Evolutionary conservation across 1,140 invertebrate genomes (phyloP).

Genomic region (Rhagoletis zephyria): DNA sequence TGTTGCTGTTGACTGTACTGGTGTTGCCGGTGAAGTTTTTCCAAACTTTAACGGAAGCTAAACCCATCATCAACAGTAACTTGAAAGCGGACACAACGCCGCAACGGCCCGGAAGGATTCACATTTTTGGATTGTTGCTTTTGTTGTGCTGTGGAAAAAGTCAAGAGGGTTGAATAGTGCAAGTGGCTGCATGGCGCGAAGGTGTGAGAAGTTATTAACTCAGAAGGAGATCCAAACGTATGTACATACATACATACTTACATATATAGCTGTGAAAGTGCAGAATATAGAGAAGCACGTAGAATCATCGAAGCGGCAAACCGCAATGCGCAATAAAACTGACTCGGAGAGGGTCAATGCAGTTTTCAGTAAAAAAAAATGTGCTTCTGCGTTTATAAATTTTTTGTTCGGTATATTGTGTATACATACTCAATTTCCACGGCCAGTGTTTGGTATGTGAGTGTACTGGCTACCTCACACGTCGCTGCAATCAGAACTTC

Average conservation of each 20-base stretch:
- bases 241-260: too few relatives aligned
- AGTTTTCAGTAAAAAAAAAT: not conserved
- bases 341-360: slow-evolving; percentile 14
- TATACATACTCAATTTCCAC: not conserved
- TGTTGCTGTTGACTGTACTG: slow-evolving; percentile 16
- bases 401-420: not conserved
- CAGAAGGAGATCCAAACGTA: too few relatives aligned
- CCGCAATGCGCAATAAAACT: slow-evolving; percentile 45
- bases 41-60: slow-evolving; percentile 55
- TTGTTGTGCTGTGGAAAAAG: slow-evolving; percentile 3
- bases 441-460: not conserved
- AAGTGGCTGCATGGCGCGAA: not conserved
- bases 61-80: slow-evolving; percentile 57
- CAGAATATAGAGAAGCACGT: not conserved
- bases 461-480: slow-evolving; percentile 28
- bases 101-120: slow-evolving; percentile 32
- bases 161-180: slow-evolving; percentile 30
- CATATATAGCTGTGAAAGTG: too few relatives aligned
- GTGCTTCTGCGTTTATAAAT: not conserved
- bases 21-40: slow-evolving; percentile 51
- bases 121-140: slow-evolving; percentile 20
- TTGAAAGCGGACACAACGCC: not conserved
- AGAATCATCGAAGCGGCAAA: slow-evolving; percentile 25
- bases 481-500: slow-evolving; percentile 59
- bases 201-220: not conserved